phyloP scores from a whole-genome alignment of 2,888 invertebrate genomes.

The Alentia gelatinosa region DNA sequence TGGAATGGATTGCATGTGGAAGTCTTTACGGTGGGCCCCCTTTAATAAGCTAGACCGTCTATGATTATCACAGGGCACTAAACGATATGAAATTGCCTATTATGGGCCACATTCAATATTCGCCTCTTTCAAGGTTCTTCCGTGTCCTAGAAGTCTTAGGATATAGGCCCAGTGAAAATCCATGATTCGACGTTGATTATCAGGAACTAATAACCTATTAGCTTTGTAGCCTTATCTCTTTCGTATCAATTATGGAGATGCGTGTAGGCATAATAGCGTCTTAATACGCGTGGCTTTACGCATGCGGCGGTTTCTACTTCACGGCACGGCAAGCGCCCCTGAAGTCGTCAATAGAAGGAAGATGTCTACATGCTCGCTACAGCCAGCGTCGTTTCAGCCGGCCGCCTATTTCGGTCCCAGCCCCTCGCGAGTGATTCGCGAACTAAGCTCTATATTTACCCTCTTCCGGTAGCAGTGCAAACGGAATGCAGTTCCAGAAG shows the following conservation, averaged over 20 bases:
- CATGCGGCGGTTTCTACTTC: not conserved
- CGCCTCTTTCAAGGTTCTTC: no score
- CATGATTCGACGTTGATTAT: not conserved
- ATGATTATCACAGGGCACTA: no score
- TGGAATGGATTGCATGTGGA: no score
- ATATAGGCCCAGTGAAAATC: no score
- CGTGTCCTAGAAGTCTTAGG: no score
- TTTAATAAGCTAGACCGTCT: no score
- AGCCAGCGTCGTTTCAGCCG: not conserved
- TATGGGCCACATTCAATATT: no score
- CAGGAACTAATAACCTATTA: not conserved
- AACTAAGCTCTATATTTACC: not conserved
- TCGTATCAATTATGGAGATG: conserved; percentile 11
- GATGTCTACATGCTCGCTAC: not conserved
- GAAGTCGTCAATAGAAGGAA: not conserved
- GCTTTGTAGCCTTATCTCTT: not conserved
- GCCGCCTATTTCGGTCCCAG: not conserved
- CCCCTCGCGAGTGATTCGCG: not conserved
- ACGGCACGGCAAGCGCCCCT: not conserved
- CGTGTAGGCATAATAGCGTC: not conserved
- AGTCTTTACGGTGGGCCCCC: no score
- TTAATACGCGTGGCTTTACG: not conserved
- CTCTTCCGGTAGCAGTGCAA: not conserved
- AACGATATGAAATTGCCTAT: no score
- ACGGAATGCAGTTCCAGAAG: not conserved